Base-by-base conservation (phyloP, 2,888 invertebrate genomes). In the Tryphoninae sp. region DNA sequence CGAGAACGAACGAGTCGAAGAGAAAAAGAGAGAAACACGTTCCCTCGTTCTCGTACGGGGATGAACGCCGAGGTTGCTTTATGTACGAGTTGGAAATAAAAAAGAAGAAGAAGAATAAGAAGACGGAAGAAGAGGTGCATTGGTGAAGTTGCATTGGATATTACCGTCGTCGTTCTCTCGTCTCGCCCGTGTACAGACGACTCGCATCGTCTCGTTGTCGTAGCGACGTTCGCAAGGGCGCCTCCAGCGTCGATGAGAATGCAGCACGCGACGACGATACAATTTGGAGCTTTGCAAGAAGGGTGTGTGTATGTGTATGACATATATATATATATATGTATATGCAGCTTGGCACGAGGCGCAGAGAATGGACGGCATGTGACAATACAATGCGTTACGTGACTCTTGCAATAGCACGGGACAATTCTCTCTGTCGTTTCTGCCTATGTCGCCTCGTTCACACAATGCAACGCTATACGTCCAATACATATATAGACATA, bases 271-370 rank as follows among this genome's bases (percentile, higher is more conserved):
- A 87, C 86, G 86, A 86, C 88, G 88, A 90, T 89, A 89, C 89
- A 90, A 91, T 90, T 90, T 90, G 88, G 88, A 88, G 88, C 86
- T 87, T 87, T 87, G 86, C 88, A 85, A 86, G 87, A 84, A 86
- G 64, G 51, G 51, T 59, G 13, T 11, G 19, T 11, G 19, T 62
- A 45, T 45, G 23, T 58, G 33, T 45, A 33, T 53, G 58, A 33
- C 0, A 2, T 16, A 62, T 69, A 51, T 51, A 9, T 3, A 19
- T 61, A 58, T 13, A 59, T 23, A 59, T n/a, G 59, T 22, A 42
- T 59, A 62, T 65, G 65, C 26, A 33, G 64, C 55, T 16, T 42
- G 59, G 80, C 80, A 72, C 71, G 75, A 68, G 77, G 72, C 33
- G 59, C 53, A 67, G 58, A 45, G 73, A 64, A 69, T 69, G 81